Evolutionary conservation across 2,888 invertebrate species (phyloP), one percentile per base, ranked within the genome.

Genomic region (Andrena bucephala): DNA sequence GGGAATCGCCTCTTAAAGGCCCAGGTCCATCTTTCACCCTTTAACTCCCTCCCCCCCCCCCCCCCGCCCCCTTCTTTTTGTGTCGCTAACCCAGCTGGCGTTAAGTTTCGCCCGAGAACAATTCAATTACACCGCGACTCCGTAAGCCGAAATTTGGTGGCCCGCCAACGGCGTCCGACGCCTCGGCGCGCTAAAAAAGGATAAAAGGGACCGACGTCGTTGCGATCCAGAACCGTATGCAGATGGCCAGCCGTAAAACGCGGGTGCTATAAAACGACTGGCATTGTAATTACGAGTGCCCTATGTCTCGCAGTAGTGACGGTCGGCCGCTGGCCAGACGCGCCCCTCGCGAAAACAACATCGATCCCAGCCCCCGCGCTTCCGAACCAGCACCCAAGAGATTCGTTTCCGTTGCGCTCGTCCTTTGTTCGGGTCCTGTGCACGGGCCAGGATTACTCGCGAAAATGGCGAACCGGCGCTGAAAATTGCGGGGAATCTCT

Each of bases 161-260:
- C 36, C 7, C 62, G 76, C 73, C 50, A 76, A 73, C 42, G n/a
- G 54, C 29, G 1, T 50, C 27, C 31, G 66, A n/a, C 33, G 60
- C 36, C 62, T 73, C 31, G 54, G 59, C 13, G 70, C 48, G 59
- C 59, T 57, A 27, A 24, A 57, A 54, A 57, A 2, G 4, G 27
- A 57, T 36, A 74, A 69, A 60, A 50, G 57, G 29, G 70, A 70
- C 59, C 8, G 67, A 33, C 27, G 60, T 27, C 54, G 77, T 77
- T 71, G 77, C 65, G 60, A 50, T 27, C 68, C 62, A 48, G 57
- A 70, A 68, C 70, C 66, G 73, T 85, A 84, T 76, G 73, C 59
- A 69, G 85, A 71, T 83, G 73, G 68, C 67, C 54, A 66, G 50
- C 78, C 74, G 85, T 85, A 85, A 85, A 85, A 85, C 42, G 13